Percentiles rank a stretch among this genome's conserved stretches.
Evolutionary conservation across 2,113 vertebrate species (phyloP).

Genomic region (Litocranius walleri): DNA sequence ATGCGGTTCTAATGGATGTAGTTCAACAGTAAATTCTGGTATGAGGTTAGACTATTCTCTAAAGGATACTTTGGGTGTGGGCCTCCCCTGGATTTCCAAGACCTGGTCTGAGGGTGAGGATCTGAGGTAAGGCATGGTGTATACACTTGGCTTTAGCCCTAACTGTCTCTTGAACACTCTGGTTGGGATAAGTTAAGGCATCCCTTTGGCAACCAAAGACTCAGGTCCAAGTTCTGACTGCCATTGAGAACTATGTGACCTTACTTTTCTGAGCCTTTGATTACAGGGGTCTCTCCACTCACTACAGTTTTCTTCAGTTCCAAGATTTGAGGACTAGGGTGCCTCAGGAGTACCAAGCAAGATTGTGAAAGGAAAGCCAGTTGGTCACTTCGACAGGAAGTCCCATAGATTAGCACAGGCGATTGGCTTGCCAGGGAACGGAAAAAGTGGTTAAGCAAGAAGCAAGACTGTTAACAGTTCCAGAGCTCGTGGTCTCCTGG

Average conservation of each 20-base stretch:
- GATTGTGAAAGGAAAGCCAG: neutral
- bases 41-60: neutral
- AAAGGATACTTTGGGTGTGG: neutral
- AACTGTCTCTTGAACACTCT: neutral
- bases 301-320: neutral
- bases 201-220: neutral
- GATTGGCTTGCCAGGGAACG: slow-evolving; percentile 16
- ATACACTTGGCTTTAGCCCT: neutral
- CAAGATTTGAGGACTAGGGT: neutral
- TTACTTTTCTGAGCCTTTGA: neutral
- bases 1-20: neutral
- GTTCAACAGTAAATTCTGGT: neutral
- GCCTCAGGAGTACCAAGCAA: neutral
- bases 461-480: slow-evolving; percentile 38
- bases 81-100: neutral
- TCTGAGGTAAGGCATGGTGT: neutral
- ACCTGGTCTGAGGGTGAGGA: neutral
- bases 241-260: neutral
- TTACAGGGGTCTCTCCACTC: neutral
- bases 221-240: neutral
- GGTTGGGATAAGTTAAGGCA: neutral
- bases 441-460: slow-evolving; percentile 61
- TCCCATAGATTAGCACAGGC: slow-evolving; percentile 12
- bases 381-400: slow-evolving; percentile 45
- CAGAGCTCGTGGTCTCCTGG: neutral